Percentiles rank a stretch among this genome's conserved stretches.
Evolutionary conservation across 2,888 invertebrate species (phyloP).

Genomic region (Folsomia candida): DNA sequence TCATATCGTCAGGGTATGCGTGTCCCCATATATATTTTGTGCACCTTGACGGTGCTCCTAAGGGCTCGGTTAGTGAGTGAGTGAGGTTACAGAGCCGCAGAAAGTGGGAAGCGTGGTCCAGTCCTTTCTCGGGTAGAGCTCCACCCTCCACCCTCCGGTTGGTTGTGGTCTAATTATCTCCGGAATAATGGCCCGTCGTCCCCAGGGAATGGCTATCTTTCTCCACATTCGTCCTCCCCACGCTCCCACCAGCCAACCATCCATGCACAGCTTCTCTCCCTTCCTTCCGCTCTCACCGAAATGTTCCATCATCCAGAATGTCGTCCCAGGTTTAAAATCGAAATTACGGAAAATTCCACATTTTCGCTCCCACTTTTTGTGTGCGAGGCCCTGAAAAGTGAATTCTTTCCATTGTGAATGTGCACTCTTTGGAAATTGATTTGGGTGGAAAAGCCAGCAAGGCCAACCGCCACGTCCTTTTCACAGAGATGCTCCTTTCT

Average conservation of each 20-base stretch:
- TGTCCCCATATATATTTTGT: not conserved
- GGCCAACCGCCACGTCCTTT: not conserved
- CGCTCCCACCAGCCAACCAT: too few relatives aligned
- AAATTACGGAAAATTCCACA: not conserved
- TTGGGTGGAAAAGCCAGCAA: not conserved
- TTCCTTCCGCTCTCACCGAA: too few relatives aligned
- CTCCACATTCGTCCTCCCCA: not conserved
- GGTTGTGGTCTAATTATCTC: constrained; percentile 5
- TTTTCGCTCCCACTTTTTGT: not conserved
- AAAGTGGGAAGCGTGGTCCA: too few relatives aligned
- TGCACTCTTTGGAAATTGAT: not conserved
- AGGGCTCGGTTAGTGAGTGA: too few relatives aligned
- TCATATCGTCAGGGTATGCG: not conserved
- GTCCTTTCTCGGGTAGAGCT: not conserved
- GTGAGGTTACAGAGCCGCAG: too few relatives aligned
- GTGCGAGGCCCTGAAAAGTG: not conserved
- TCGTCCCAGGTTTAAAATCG: too few relatives aligned
- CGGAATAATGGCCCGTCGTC: not conserved
- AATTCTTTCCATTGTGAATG: too few relatives aligned
- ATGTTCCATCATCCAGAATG: too few relatives aligned
- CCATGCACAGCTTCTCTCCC: too few relatives aligned
- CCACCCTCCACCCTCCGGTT: not conserved
- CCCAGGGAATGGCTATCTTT: constrained; percentile 2
- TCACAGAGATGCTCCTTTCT: not conserved
- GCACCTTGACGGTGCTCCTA: not conserved